Percentiles rank a stretch among this genome's conserved stretches.
phyloP scores from a whole-genome alignment of 2,797 vertebrate genomes.

The Phalloptychus januarius region DNA sequence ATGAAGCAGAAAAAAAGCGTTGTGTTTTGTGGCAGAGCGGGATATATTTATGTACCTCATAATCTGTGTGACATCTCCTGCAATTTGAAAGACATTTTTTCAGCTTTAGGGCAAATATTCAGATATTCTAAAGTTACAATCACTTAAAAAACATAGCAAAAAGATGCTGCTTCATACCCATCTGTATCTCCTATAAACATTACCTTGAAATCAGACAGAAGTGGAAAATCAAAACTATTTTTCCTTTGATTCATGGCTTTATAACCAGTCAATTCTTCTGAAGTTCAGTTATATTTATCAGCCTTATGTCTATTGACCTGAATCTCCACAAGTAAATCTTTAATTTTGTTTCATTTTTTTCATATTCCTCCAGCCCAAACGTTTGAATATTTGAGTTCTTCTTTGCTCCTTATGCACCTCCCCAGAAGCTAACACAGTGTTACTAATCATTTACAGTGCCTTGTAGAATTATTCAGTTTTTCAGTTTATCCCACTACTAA shows the following conservation, averaged over 20 bases:
- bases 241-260: neutral
- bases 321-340: neutral
- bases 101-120: neutral
- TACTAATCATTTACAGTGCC: neutral
- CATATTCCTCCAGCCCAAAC: neutral
- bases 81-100: neutral
- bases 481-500: neutral
- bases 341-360: neutral
- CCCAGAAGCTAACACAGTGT: neutral
- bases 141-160: neutral
- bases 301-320: neutral
- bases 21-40: slow-evolving; percentile 12
- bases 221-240: neutral
- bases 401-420: neutral
- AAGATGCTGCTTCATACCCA: neutral
- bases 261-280: neutral
- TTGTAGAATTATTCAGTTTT: neutral
- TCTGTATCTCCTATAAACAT: neutral
- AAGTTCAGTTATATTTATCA: neutral
- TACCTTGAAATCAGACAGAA: neutral
- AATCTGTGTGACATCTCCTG: slow-evolving; percentile 27
- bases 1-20: slow-evolving; percentile 23
- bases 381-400: neutral
- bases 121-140: neutral
- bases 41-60: slow-evolving; percentile 24